Base-by-base conservation (phyloP, 2,113 vertebrate species). In the Talpa occidentalis region DNA sequence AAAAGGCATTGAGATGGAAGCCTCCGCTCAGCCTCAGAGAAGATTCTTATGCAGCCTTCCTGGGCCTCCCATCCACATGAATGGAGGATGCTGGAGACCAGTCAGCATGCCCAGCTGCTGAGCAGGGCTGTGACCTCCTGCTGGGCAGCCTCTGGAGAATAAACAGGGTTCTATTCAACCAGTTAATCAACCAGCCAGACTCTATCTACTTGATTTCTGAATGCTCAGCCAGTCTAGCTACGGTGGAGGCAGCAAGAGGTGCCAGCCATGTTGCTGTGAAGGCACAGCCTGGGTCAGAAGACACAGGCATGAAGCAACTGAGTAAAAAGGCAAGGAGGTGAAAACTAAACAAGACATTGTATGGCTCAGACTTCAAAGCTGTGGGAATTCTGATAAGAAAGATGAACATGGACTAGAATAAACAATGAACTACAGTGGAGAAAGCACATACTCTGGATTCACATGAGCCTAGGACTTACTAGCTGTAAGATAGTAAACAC, bases 1-100 rank as follows among this genome's bases (percentile, higher is more conserved):
- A 97, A 97, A 96, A 96, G 83, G 77, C 94, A 95, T 85, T 97
- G 83, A 97, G 94, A 97, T 96, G 96, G 94, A 97, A 94, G 94
- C 52, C 77, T 89, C 52, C 24, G 89, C 37, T 56, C 79, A 93
- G 86, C 47, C 72, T 93, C 80, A 82, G 77, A 96, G 86, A 93
- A 66, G 77, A 96, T 97, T 96, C 94, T 97, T 97, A 96, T 95
- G 95, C 93, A 96, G 81, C 72, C 76, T 95, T 66, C 59, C 69
- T 72, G 72, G 93, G 93, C 82, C 86, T 95, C 86, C 91, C 72
- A 92, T 77, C 86, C 94, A 95, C 93, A 97, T 94, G 93, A 97
- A 97, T 96, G 87, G 70, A 92, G 60, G 73, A 81, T 90, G 49
- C 87, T 74, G n/a, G 44, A 88, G 92, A 88, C 54, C 56, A 81